Evolutionary conservation across 2,797 vertebrate genomes (phyloP).

Genomic region (Menidia menidia): DNA sequence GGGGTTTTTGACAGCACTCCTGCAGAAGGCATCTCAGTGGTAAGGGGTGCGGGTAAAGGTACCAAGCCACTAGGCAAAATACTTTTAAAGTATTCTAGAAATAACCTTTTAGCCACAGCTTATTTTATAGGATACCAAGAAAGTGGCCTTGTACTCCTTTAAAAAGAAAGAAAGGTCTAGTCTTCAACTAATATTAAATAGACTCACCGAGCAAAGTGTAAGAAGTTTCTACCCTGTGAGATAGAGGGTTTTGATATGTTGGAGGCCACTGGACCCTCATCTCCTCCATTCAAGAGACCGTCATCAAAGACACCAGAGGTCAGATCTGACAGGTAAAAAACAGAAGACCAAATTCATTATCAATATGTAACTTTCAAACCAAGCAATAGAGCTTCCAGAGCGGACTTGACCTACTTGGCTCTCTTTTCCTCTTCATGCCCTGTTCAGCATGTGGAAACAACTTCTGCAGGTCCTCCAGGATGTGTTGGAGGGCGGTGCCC

Average conservation of each 20-base stretch:
- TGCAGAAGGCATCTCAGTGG: conserved; percentile 49
- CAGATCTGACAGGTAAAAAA: conserved; percentile 43
- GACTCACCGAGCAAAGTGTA: conserved; percentile 54
- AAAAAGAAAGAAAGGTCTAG: neutral
- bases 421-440: conserved; percentile 75
- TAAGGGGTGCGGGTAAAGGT: neutral
- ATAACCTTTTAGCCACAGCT: neutral
- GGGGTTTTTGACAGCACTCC: conserved; percentile 85
- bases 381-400: neutral
- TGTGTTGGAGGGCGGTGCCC: conserved; percentile 68
- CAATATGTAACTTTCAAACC: neutral
- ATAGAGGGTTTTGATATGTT: conserved; percentile 53
- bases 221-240: conserved; percentile 27
- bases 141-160: too few species aligned
- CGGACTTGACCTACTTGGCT: conserved; percentile 72
- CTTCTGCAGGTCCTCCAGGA: conserved; percentile 79
- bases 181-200: neutral
- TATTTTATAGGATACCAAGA: neutral
- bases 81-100: neutral
- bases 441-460: conserved; percentile 88
- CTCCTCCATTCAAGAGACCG: conserved; percentile 78
- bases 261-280: conserved; percentile 75
- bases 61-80: neutral
- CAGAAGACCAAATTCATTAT: neutral
- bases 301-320: conserved; percentile 74